phyloP scores from a whole-genome alignment of 1,140 invertebrate species.

The Ceratina calcarata region DNA sequence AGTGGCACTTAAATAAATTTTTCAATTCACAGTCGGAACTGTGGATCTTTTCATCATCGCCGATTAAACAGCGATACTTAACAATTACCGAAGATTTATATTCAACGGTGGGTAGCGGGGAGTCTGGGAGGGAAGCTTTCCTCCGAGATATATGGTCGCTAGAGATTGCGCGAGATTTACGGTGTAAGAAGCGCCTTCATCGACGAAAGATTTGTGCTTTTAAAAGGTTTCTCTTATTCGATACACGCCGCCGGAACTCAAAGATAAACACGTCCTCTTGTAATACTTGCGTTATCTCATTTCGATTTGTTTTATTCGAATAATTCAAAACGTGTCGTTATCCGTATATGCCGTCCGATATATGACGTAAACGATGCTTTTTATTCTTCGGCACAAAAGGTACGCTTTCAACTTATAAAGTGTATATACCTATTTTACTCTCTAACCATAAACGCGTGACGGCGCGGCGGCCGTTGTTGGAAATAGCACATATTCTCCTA shows the following conservation, averaged over 20 bases:
- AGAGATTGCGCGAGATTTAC: conserved; percentile 55
- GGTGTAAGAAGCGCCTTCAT: conserved; percentile 40
- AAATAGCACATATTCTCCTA: too few species aligned
- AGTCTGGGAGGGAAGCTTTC: conserved; percentile 45
- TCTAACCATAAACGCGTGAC: too few species aligned
- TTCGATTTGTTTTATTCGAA: not conserved
- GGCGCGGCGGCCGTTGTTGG: too few species aligned
- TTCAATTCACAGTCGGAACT: not conserved
- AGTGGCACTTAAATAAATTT: not conserved
- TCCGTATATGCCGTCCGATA: too few species aligned
- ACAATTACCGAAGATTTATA: conserved; percentile 57
- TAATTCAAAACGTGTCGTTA: too few species aligned
- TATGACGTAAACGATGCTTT: too few species aligned
- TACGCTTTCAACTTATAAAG: too few species aligned
- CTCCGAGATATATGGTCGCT: conserved; percentile 50
- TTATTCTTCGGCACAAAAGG: too few species aligned
- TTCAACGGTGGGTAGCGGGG: conserved; percentile 40
- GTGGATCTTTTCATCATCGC: not conserved
- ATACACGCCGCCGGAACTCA: not conserved
- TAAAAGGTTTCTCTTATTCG: conserved; percentile 35
- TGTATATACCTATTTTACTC: too few species aligned
- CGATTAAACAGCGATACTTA: conserved; percentile 19
- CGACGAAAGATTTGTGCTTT: conserved; percentile 36
- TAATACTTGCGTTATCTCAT: not conserved
- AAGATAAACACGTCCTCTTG: not conserved